Evolutionary conservation across 23 tunicate genomes (phyloP).

Genomic region (Trididemnum miniatum): DNA sequence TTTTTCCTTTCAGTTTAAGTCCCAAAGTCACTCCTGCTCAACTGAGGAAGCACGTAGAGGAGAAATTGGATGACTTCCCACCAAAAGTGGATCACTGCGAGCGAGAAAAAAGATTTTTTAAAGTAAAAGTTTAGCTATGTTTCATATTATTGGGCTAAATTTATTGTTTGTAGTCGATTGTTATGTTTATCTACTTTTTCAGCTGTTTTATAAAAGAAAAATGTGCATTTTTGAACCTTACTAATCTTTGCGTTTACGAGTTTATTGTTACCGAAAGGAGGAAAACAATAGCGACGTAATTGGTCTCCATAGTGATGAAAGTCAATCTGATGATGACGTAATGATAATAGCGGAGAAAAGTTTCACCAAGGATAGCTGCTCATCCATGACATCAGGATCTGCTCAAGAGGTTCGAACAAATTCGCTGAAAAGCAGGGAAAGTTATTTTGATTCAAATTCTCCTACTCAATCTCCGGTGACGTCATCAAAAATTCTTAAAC

Average conservation of each 20-base stretch:
- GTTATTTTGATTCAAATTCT: too few relatives aligned
- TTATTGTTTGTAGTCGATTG: not conserved
- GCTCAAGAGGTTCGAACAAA: too few relatives aligned
- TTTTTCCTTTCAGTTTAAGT: conserved; percentile 18
- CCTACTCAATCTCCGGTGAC: too few relatives aligned
- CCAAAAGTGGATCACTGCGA: not conserved
- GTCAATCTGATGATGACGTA: conserved; percentile 19
- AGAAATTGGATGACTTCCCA: not conserved
- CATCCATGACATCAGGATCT: too few relatives aligned
- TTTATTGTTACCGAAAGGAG: too few relatives aligned
- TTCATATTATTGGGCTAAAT: not conserved
- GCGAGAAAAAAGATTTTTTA: not conserved
- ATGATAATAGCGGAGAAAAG: not conserved
- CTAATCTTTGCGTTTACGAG: too few relatives aligned
- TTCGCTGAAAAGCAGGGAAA: too few relatives aligned
- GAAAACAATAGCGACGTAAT: not conserved
- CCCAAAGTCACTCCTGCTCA: conserved; percentile 40
- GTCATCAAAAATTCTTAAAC: too few relatives aligned
- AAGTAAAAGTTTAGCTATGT: not conserved
- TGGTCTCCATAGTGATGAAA: not conserved
- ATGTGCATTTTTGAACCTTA: too few relatives aligned
- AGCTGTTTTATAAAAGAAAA: not conserved
- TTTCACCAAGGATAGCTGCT: too few relatives aligned
- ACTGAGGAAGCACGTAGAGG: conserved; percentile 1
- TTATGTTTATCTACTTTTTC: not conserved